Conservation (phyloP, 2,888 invertebrate genomes). For the Mellilla xanthometata region DNA sequence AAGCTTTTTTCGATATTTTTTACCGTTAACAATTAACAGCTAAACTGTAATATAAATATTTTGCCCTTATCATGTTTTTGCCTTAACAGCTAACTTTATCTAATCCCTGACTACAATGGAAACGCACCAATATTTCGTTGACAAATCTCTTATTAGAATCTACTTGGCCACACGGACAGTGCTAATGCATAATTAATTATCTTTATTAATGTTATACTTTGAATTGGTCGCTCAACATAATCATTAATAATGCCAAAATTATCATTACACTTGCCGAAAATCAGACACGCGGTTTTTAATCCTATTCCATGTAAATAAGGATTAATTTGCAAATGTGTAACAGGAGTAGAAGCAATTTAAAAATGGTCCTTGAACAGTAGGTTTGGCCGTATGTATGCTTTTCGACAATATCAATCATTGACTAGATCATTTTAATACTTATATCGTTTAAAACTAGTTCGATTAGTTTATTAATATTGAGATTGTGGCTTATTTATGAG, state of each 20-base stretch:
- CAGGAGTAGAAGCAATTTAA: background rate
- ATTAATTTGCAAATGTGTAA: background rate
- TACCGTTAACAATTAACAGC: no score
- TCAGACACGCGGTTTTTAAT: slow-evolving; percentile 1
- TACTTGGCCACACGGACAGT: slow-evolving; percentile 60
- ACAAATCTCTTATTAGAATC: slow-evolving; percentile 71
- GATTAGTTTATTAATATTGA: slow-evolving; percentile 16
- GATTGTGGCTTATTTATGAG: slow-evolving; percentile 10
- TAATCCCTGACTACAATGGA: slow-evolving; percentile 37
- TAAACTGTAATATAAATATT: no score
- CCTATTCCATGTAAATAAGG: slow-evolving; percentile 12
- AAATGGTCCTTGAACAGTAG: slow-evolving; percentile 2
- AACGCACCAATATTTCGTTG: slow-evolving; percentile 53
- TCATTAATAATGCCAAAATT: slow-evolving; percentile 32
- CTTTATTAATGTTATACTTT: slow-evolving; percentile 55
- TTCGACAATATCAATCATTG: slow-evolving; percentile 23
- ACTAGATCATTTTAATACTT: slow-evolving; percentile 15
- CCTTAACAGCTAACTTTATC: no score
- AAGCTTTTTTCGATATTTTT: no score
- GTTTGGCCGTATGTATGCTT: slow-evolving; percentile 15
- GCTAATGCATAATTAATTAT: slow-evolving; percentile 68
- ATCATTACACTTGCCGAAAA: slow-evolving; percentile 7
- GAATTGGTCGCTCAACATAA: slow-evolving; percentile 53
- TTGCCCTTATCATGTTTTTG: no score
- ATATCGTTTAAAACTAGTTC: slow-evolving; percentile 16